Conservation (phyloP, 2,113 vertebrate species). For the Numenius arquata region DNA sequence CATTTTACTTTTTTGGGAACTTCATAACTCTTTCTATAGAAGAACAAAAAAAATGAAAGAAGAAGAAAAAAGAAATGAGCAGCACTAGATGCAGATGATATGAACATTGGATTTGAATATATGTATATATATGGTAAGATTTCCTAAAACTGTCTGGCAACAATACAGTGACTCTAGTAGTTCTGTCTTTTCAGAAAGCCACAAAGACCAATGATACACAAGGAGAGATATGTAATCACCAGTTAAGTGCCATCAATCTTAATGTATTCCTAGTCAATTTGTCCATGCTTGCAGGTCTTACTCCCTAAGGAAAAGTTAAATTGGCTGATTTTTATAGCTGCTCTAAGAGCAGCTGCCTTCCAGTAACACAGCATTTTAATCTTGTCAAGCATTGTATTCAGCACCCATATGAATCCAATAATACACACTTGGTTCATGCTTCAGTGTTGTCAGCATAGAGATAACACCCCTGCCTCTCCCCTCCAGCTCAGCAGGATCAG, state of each 20-base stretch:
- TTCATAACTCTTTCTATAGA: not conserved
- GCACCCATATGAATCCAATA: not conserved
- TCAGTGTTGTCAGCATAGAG: not conserved
- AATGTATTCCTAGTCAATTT: not conserved
- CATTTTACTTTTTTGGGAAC: not conserved
- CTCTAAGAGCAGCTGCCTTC: not conserved
- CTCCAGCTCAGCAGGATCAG: not conserved
- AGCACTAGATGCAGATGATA: not conserved
- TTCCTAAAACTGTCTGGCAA: not conserved
- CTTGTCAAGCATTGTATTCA: not conserved
- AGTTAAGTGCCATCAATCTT: not conserved
- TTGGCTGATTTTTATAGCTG: not conserved
- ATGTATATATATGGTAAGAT: not conserved
- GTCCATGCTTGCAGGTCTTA: not conserved
- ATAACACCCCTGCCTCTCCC: not conserved
- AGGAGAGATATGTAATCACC: not conserved
- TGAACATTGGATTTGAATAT: not conserved
- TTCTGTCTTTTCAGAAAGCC: not conserved
- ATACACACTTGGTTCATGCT: not conserved
- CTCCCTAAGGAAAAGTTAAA: not conserved
- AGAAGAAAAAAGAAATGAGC: not conserved
- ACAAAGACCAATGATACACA: not conserved
- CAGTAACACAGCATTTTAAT: not conserved
- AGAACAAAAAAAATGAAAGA: not conserved
- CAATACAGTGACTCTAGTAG: not conserved